phyloP scores from a whole-genome alignment of 2,113 vertebrate species.

The Polypterus bichir region DNA sequence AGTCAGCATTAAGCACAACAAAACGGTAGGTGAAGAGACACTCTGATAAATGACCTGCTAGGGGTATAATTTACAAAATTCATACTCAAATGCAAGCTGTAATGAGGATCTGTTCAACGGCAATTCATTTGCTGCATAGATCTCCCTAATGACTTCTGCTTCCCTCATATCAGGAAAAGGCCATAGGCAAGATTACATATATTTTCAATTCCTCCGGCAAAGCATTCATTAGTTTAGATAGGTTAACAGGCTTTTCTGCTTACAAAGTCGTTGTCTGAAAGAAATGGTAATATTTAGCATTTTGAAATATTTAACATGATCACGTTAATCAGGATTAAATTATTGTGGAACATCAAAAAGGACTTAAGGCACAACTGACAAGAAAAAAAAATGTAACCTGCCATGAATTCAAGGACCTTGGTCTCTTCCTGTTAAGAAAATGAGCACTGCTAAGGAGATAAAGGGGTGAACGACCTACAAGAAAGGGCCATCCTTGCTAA shows the following conservation, averaged over 20 bases:
- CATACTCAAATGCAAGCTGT: background rate
- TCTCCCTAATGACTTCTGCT: constrained; percentile 1
- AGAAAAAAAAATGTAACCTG: background rate
- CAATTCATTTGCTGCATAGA: constrained; percentile 5
- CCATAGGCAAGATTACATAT: constrained; percentile 1
- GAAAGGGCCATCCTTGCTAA: too few relatives aligned
- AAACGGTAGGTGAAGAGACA: background rate
- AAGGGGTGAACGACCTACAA: too few relatives aligned
- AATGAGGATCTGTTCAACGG: background rate
- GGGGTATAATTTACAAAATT: constrained; percentile 1
- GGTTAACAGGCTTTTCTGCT: constrained; percentile 2
- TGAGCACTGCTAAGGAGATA: too few relatives aligned
- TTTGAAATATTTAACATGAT: background rate
- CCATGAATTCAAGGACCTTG: background rate
- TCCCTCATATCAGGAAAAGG: constrained; percentile 1
- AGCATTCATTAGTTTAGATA: constrained; percentile 2
- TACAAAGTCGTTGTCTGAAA: background rate
- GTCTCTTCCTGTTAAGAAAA: too few relatives aligned
- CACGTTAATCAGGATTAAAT: constrained; percentile 1
- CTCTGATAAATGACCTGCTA: background rate
- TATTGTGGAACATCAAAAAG: background rate
- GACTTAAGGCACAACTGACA: background rate
- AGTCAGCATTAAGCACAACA: background rate
- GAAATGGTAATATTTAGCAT: background rate
- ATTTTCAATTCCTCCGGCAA: constrained; percentile 1